A percentile compares a stretch with the other conserved stretches of the same genome.
Conservation (phyloP, 2,888 invertebrate species). For the Cephus rjabovi region DNA sequence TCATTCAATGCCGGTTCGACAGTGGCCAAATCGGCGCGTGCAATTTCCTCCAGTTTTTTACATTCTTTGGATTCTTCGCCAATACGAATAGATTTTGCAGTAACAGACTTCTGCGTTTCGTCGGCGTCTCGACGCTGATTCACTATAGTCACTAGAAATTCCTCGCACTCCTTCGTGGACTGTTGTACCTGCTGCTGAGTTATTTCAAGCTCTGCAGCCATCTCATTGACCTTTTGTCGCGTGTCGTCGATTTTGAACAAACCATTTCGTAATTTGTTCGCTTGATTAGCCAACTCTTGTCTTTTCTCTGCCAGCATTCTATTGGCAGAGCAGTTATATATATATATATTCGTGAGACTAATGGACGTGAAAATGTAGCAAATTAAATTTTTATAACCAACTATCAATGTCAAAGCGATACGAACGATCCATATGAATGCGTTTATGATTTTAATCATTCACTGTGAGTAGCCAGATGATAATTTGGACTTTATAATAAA, state of each 20-base stretch:
- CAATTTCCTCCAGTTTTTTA: conserved; percentile 83
- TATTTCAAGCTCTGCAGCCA: conserved; percentile 85
- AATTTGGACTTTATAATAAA: not conserved
- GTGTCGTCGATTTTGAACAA: conserved; percentile 90
- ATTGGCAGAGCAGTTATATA: conserved; percentile 22
- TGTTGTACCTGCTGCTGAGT: conserved; percentile 81
- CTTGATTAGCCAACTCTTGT: conserved; percentile 76
- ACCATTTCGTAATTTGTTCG: conserved; percentile 85
- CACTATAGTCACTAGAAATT: conserved; percentile 85
- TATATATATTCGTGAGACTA: conserved; percentile 8
- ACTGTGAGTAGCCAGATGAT: not conserved
- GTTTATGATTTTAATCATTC: not conserved
- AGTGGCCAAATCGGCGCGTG: conserved; percentile 84
- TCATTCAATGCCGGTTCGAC: conserved; percentile 91
- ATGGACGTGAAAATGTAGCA: conserved; percentile 4
- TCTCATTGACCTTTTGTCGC: conserved; percentile 81
- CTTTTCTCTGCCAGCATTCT: conserved; percentile 82
- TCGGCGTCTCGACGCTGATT: conserved; percentile 86
- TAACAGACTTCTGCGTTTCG: conserved; percentile 79
- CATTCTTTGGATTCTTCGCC: conserved; percentile 85
- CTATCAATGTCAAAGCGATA: conserved; percentile 9
- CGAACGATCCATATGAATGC: conserved; percentile 13
- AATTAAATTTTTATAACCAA: not conserved
- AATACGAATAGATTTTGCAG: conserved; percentile 79
- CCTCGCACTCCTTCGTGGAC: conserved; percentile 86